Percentiles rank a stretch among this genome's conserved stretches.
These are phyloP conservation scores for Epinotia nisella DNA, from an alignment of 2,888 invertebrate genomes.

Conservation along the genomic window DNA sequence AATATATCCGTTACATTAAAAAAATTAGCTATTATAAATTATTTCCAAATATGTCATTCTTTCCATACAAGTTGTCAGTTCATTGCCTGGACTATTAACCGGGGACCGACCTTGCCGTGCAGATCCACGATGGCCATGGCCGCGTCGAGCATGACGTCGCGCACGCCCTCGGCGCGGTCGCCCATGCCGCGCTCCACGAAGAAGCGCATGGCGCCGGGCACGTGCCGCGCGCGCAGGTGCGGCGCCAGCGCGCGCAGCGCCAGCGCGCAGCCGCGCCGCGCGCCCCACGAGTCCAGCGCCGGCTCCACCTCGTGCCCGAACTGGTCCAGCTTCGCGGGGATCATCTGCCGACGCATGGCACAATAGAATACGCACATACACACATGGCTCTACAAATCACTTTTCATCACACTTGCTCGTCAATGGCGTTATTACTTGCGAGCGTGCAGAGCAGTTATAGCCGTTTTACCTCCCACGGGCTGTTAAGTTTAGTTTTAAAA, in stretches of 20 bases:
- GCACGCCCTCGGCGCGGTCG: slow-evolving; percentile 92
- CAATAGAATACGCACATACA: too few species aligned
- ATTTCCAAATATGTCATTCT: too few species aligned
- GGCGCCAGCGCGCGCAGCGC: slow-evolving; percentile 92
- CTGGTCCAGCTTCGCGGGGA: slow-evolving; percentile 94
- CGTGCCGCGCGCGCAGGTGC: slow-evolving; percentile 86
- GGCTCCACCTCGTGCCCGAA: slow-evolving; percentile 95
- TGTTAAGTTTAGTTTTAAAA: too few species aligned
- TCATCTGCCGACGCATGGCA: slow-evolving; percentile 85
- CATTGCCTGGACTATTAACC: background rate
- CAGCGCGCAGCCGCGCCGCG: slow-evolving; percentile 94
- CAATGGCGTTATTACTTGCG: too few species aligned
- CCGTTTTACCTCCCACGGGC: too few species aligned
- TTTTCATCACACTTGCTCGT: too few species aligned
- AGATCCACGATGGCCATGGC: slow-evolving; percentile 95
- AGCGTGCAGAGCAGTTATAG: too few species aligned
- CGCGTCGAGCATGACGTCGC: slow-evolving; percentile 96
- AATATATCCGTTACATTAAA: too few species aligned
- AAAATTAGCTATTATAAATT: too few species aligned
- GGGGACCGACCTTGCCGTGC: slow-evolving; percentile 91
- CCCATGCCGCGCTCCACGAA: slow-evolving; percentile 94
- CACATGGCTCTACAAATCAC: too few species aligned
- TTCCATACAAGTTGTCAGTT: too few species aligned
- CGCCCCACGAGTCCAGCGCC: slow-evolving; percentile 95
- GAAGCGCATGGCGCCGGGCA: slow-evolving; percentile 90